Evolutionary conservation across 2,797 vertebrate genomes (phyloP).

Genomic region (Gobionotothen gibberifrons): DNA sequence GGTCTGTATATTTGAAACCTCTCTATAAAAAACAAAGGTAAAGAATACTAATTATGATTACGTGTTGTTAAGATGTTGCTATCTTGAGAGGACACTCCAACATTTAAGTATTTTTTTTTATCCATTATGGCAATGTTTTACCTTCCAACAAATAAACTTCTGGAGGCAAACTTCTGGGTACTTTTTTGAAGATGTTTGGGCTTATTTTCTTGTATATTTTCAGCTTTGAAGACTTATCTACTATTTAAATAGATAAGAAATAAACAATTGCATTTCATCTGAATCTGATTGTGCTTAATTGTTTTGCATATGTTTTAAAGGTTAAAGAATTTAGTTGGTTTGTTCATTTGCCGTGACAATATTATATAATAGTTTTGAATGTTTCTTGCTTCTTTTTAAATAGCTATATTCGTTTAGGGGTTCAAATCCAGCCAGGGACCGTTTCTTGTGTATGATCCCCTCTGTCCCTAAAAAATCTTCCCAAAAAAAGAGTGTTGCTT

Average conservation of each 20-base stretch:
- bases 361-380: too few relatives aligned
- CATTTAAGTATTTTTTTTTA: neutral
- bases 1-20: neutral
- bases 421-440: too few relatives aligned
- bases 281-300: neutral
- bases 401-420: too few relatives aligned
- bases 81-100: neutral
- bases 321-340: neutral
- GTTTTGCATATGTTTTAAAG: neutral
- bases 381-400: neutral
- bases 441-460: too few relatives aligned
- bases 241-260: too few relatives aligned
- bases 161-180: neutral
- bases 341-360: neutral
- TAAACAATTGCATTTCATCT: neutral
- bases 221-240: neutral
- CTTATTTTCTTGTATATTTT: neutral
- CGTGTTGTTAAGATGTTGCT: neutral
- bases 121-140: neutral
- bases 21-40: neutral
- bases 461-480: too few relatives aligned
- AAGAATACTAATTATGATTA: conserved; percentile 7
- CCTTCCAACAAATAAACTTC: neutral
- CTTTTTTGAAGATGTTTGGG: neutral
- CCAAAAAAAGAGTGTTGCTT: neutral